Conservation (phyloP, 2,113 vertebrate genomes). For the Cynoglossus semilaevis region DNA sequence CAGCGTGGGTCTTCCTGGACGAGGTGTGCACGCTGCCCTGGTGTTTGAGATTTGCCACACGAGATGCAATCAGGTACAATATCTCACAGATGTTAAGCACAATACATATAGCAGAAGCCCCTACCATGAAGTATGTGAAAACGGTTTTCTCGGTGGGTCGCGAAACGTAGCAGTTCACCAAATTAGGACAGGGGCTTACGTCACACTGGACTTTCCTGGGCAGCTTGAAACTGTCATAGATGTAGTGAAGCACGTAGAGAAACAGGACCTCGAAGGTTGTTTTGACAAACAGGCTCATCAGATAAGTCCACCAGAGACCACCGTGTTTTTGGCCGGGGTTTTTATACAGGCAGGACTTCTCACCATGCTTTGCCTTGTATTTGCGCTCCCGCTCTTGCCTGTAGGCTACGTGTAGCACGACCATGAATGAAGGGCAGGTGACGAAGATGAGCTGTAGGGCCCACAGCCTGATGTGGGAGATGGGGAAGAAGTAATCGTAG, state of each 20-base stretch:
- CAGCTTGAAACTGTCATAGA: slow-evolving; percentile 78
- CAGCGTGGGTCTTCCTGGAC: not conserved
- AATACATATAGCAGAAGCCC: slow-evolving; percentile 73
- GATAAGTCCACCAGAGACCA: slow-evolving; percentile 89
- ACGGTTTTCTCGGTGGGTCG: slow-evolving; percentile 82
- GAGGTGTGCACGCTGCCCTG: slow-evolving; percentile 29
- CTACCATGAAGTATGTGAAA: slow-evolving; percentile 85
- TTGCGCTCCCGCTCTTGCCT: slow-evolving; percentile 73
- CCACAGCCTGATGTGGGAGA: slow-evolving; percentile 90
- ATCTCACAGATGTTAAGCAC: slow-evolving; percentile 80
- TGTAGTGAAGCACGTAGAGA: slow-evolving; percentile 77
- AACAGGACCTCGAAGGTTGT: slow-evolving; percentile 73
- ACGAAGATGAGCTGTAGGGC: slow-evolving; percentile 92
- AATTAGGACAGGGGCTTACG: slow-evolving; percentile 74
- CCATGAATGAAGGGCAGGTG: slow-evolving; percentile 84
- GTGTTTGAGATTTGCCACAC: slow-evolving; percentile 45
- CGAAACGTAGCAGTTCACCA: slow-evolving; percentile 79
- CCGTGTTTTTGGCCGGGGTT: slow-evolving; percentile 84
- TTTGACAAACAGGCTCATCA: slow-evolving; percentile 80
- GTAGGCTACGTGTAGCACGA: slow-evolving; percentile 81
- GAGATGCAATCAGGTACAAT: slow-evolving; percentile 74
- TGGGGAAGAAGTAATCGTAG: slow-evolving; percentile 84
- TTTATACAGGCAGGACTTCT: slow-evolving; percentile 60
- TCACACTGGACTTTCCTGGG: slow-evolving; percentile 78
- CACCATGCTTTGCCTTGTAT: slow-evolving; percentile 67